Percentiles rank a stretch among this genome's conserved stretches.
These are phyloP conservation scores for Erythrocercus mccallii DNA, from an alignment of 2,113 vertebrate genomes.

Conservation along the genomic window DNA sequence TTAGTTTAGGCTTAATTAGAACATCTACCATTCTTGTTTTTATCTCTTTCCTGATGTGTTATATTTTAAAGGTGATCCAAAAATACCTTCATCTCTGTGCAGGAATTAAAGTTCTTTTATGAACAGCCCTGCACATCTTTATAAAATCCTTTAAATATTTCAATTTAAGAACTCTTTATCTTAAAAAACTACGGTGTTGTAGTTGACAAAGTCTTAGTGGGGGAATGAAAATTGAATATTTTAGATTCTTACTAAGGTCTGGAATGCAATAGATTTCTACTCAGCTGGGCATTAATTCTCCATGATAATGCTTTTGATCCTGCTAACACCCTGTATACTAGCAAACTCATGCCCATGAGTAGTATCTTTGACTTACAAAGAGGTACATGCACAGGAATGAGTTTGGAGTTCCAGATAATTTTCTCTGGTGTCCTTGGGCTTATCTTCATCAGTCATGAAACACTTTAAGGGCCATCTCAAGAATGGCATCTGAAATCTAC, in stretches of 20 bases:
- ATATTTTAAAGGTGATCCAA: background rate
- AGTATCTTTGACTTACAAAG: background rate
- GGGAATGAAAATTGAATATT: background rate
- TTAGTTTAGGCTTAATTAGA: background rate
- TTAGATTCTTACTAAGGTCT: background rate
- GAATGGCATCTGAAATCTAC: background rate
- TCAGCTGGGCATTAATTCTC: background rate
- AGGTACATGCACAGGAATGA: background rate
- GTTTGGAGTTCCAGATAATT: background rate
- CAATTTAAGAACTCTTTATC: background rate
- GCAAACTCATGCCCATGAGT: background rate
- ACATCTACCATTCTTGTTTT: background rate
- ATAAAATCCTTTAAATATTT: background rate
- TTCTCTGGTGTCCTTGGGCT: background rate
- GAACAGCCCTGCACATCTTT: background rate
- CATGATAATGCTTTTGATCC: background rate
- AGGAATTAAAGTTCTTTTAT: background rate
- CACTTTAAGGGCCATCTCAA: background rate
- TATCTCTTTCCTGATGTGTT: background rate
- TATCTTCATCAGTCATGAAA: background rate
- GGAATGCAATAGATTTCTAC: background rate
- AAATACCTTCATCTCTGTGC: background rate
- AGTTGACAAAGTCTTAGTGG: background rate
- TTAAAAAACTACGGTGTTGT: background rate
- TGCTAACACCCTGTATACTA: background rate